Evolutionary conservation across 2,113 vertebrate species (phyloP), one percentile per base, ranked within the genome.

Genomic region (Noctilio leporinus): DNA sequence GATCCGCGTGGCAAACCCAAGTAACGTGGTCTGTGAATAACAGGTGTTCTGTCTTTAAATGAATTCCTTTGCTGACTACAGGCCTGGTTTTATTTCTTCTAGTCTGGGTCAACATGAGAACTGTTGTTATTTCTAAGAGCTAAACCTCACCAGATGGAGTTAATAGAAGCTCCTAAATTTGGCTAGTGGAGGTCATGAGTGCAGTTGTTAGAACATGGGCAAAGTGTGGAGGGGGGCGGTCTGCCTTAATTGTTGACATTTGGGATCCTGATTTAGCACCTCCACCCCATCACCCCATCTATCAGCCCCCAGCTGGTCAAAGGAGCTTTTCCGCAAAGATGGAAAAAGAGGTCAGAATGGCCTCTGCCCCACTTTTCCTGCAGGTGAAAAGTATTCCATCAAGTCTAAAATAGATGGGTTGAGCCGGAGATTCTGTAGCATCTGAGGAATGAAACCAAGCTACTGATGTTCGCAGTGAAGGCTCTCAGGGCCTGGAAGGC

Each of bases 1-100:
- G 57, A 87, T 87, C 47, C 92, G 28, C 69, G 65, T 55, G 53
- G 72, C 47, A 77, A 95, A 86, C 30, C 51, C 57, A 70, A 89
- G 35, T 72, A 65, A 30, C 84, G 24, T 59, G 87, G 59, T 64
- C 38, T 84, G 24, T 51, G 45, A 90, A 84, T 73, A 89, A 70
- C 30, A 86, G 51, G 57, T 70, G 75, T 76, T 85, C 24, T 69
- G 5, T 62, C 95, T 89, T 84, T 38, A 94, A 90, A 82, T 92
- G 33, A 33, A 65, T 75, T 94, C 33, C 76, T 69, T 73, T 84
- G 35, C 59, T 90, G 76, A 84, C n/a, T 26, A 33, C 59, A 43
- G 35, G 53, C 33, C 67, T 91, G 82, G 72, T 51, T 93, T 91
- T 72, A 10, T 91, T 64, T 76, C 59, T 89, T 91, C 78, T 84